A percentile compares a stretch with the other conserved stretches of the same genome.
These are phyloP conservation scores for Lypha dubia DNA, from an alignment of 2,888 invertebrate species.

Conservation along the genomic window DNA sequence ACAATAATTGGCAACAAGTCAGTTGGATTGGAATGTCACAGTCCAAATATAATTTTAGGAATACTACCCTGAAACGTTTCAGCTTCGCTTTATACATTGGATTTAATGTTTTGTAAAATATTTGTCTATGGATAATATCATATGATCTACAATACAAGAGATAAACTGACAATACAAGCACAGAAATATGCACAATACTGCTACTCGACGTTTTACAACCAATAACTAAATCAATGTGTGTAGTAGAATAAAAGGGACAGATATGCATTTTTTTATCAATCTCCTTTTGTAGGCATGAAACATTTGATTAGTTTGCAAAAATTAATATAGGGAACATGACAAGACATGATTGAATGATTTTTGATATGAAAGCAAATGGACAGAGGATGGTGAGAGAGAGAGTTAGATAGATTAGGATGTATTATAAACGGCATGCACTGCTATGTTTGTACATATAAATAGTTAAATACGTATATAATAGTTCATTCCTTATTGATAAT, in stretches of 20 bases:
- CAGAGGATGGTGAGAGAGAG: too few species aligned
- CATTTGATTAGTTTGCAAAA: background rate
- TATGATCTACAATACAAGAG: background rate
- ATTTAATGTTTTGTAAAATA: too few species aligned
- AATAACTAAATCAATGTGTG: too few species aligned
- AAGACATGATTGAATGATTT: background rate
- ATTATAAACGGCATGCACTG: conserved; percentile 53
- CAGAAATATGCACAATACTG: too few species aligned
- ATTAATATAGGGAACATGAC: conserved; percentile 1
- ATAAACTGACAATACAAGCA: too few species aligned
- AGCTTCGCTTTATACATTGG: background rate
- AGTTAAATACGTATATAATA: too few species aligned
- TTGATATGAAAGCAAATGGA: conserved; percentile 18
- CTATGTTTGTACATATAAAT: background rate
- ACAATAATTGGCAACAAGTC: too few species aligned
- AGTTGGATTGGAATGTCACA: too few species aligned
- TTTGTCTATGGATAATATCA: background rate
- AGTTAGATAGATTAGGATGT: conserved; percentile 16
- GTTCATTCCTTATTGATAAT: background rate
- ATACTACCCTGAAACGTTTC: too few species aligned
- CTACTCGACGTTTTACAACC: too few species aligned
- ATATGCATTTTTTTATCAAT: background rate
- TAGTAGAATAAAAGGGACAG: too few species aligned
- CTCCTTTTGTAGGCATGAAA: background rate
- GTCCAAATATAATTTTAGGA: too few species aligned